Conservation (phyloP, 1,140 invertebrate genomes). For the Brachionus paranguensis region DNA sequence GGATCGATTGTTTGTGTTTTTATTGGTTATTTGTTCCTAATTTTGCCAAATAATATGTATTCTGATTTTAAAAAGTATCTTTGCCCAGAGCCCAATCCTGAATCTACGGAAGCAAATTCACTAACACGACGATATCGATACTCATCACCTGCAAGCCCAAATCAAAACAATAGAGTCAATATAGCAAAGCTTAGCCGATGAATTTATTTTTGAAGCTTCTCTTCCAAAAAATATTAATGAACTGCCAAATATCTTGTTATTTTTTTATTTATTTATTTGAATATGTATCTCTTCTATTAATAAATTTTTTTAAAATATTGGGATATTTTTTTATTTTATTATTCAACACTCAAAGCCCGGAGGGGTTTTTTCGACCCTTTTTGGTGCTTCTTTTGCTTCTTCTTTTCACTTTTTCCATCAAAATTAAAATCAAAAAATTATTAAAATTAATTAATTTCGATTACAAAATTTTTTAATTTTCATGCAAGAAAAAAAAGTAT, state of each 20-base stretch:
- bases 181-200: not conserved
- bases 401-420: no score
- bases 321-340: no score
- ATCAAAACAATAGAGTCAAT: not conserved
- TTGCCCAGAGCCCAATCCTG: not conserved
- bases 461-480: no score
- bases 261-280: not conserved
- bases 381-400: no score
- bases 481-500: no score
- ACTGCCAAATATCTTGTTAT: not conserved
- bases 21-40: not conserved
- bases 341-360: no score
- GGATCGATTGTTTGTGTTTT: constrained; percentile 17
- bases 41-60: constrained; percentile 21
- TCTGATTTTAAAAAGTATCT: constrained; percentile 9
- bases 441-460: no score
- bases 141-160: constrained; percentile 14
- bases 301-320: not conserved
- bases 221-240: not conserved
- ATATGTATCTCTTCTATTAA: not conserved
- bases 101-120: not conserved
- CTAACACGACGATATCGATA: constrained; percentile 17
- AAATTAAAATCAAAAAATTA: no score
- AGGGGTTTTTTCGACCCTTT: no score
- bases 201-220: not conserved